A percentile compares a stretch with the other conserved stretches of the same genome.
Conservation (phyloP, 2,888 invertebrate species). For the Masnerella sp. region DNA sequence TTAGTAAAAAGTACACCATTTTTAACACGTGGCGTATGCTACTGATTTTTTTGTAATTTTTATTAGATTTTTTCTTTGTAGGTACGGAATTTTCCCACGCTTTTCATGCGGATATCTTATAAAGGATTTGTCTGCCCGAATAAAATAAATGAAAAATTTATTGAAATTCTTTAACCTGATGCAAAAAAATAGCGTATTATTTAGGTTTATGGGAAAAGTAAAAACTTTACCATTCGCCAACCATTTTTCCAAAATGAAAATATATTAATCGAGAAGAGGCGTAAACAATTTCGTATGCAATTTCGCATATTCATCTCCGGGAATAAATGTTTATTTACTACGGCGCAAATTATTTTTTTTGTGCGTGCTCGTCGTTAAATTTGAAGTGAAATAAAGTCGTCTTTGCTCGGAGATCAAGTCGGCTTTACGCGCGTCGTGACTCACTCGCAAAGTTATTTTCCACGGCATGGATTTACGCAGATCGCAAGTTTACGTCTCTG, state of each 20-base stretch:
- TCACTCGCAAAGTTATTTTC: conserved; percentile 55
- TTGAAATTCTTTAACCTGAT: too few relatives aligned
- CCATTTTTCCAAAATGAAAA: background rate
- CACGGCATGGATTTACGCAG: conserved; percentile 66
- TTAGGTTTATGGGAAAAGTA: too few relatives aligned
- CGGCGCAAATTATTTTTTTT: conserved; percentile 49
- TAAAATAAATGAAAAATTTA: too few relatives aligned
- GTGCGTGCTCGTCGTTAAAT: conserved; percentile 66
- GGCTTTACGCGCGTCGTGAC: conserved; percentile 65
- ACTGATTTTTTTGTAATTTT: too few relatives aligned
- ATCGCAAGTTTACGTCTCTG: conserved; percentile 67
- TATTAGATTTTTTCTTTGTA: too few relatives aligned
- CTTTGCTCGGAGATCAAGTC: conserved; percentile 64
- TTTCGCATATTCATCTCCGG: conserved; percentile 7
- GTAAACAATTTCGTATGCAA: background rate
- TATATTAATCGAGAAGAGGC: background rate
- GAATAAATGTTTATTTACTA: conserved; percentile 33
- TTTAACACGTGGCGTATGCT: too few relatives aligned
- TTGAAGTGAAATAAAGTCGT: conserved; percentile 72
- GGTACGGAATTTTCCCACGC: too few relatives aligned
- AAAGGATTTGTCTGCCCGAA: too few relatives aligned
- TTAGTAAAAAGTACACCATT: too few relatives aligned
- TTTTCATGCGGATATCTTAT: too few relatives aligned
- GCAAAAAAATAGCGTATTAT: too few relatives aligned
- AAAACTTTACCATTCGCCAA: background rate